A percentile compares a stretch with the other conserved stretches of the same genome.
These are phyloP conservation scores for Mesochorus sp. DNA, from an alignment of 2,888 invertebrate genomes.

Conservation along the genomic window DNA sequence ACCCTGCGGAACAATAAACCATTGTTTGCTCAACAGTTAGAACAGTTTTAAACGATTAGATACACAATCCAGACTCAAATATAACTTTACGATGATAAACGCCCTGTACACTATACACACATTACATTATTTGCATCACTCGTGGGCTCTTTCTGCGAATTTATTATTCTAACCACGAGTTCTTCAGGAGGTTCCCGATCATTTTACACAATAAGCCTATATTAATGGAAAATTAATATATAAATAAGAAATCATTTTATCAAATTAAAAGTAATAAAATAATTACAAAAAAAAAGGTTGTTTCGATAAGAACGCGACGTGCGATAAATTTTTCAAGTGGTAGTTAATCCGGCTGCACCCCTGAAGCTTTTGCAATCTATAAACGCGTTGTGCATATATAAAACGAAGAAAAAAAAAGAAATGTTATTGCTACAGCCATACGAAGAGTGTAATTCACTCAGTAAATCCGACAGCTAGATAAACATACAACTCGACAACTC, in stretches of 20 bases:
- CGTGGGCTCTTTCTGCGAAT: constrained; percentile 1
- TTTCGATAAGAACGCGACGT: too few relatives aligned
- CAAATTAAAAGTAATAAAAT: too few relatives aligned
- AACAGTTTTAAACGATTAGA: constrained; percentile 41
- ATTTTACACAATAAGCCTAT: too few relatives aligned
- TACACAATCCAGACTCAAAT: constrained; percentile 65
- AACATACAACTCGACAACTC: constrained; percentile 49
- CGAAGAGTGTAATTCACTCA: constrained; percentile 44
- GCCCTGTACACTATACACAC: constrained; percentile 23
- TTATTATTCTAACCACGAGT: too few relatives aligned
- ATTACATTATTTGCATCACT: too few relatives aligned
- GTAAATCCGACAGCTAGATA: constrained; percentile 45
- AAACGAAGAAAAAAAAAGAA: background rate
- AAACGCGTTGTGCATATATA: too few relatives aligned
- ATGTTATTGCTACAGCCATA: constrained; percentile 16
- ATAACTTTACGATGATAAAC: constrained; percentile 64
- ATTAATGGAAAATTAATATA: too few relatives aligned
- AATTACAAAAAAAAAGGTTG: too few relatives aligned
- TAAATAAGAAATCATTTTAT: too few relatives aligned
- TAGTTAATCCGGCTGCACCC: background rate
- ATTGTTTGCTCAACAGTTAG: constrained; percentile 41
- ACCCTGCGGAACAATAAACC: constrained; percentile 37
- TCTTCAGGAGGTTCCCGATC: too few relatives aligned
- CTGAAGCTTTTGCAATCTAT: too few relatives aligned
- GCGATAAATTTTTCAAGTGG: too few relatives aligned